Percentiles rank a stretch among this genome's conserved stretches.
Evolutionary conservation across 2,888 invertebrate species (phyloP).

Genomic region (Drosophila setosimentum): DNA sequence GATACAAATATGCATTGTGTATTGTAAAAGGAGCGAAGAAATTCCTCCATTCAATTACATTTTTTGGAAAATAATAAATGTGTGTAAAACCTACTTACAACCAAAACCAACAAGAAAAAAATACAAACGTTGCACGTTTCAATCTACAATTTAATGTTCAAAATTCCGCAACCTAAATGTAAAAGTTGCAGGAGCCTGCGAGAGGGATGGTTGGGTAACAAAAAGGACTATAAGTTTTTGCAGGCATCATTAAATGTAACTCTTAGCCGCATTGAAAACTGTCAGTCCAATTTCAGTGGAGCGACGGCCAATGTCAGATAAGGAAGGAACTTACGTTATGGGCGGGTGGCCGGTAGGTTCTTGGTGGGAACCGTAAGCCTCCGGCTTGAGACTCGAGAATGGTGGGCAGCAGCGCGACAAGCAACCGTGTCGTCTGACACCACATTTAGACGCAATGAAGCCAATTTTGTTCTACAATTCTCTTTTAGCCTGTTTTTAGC

Average conservation of each 20-base stretch:
- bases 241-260: constrained; percentile 79
- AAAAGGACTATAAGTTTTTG: constrained; percentile 56
- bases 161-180: constrained; percentile 59
- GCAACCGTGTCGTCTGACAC: constrained; percentile 56
- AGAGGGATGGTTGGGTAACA: not conserved
- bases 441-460: constrained; percentile 79
- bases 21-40: constrained; percentile 59
- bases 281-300: constrained; percentile 68
- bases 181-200: constrained; percentile 21
- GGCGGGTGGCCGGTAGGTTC: constrained; percentile 1
- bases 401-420: constrained; percentile 6
- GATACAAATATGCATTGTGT: constrained; percentile 38
- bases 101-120: constrained; percentile 27
- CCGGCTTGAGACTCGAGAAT: constrained; percentile 8
- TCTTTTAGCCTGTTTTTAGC: constrained; percentile 43
- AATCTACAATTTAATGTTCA: constrained; percentile 41
- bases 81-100: constrained; percentile 62
- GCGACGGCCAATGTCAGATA: constrained; percentile 38
- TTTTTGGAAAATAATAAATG: constrained; percentile 70
- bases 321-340: constrained; percentile 31
- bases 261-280: constrained; percentile 69
- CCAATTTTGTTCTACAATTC: constrained; percentile 61
- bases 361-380: not conserved
- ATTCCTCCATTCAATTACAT: constrained; percentile 63
- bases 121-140: constrained; percentile 28